phyloP scores from a whole-genome alignment of 2,888 invertebrate species.

The Tenthredo amoena region DNA sequence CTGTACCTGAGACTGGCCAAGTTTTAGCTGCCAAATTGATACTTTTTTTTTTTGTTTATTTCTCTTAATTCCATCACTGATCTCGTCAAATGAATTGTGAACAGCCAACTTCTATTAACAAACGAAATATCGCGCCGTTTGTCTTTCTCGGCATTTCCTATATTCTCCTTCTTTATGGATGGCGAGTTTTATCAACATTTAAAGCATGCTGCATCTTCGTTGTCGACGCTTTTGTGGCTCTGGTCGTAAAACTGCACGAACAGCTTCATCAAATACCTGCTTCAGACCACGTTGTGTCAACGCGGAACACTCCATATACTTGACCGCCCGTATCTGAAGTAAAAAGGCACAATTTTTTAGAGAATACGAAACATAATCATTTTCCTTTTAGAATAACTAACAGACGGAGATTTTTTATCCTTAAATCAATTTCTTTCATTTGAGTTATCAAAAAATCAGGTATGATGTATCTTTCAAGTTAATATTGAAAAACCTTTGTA shows the following conservation, averaged over 20 bases:
- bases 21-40: conserved; percentile 55
- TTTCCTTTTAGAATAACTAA: not conserved
- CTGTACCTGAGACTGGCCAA: conserved; percentile 65
- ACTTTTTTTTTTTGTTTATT: conserved; percentile 1
- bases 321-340: conserved; percentile 92
- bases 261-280: conserved; percentile 99
- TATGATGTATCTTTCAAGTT: not conserved
- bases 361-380: not conserved
- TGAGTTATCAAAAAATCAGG: not conserved
- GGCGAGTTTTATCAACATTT: conserved; percentile 74
- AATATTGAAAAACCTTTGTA: not conserved
- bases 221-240: conserved; percentile 97
- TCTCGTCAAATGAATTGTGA: conserved; percentile 53
- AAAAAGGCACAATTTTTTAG: not conserved
- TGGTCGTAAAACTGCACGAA: conserved; percentile 97
- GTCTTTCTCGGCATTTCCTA: conserved; percentile 55
- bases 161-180: conserved; percentile 55
- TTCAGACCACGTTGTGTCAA: conserved; percentile 98
- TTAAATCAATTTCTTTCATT: not conserved
- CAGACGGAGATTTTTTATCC: not conserved
- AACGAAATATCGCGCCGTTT: conserved; percentile 52
- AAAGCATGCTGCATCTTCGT: conserved; percentile 92
- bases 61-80: conserved; percentile 46
- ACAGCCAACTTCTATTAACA: conserved; percentile 37
- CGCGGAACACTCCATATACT: conserved; percentile 99